Evolutionary conservation across 2,113 vertebrate species (phyloP).

Genomic region (Heterotis niloticus): DNA sequence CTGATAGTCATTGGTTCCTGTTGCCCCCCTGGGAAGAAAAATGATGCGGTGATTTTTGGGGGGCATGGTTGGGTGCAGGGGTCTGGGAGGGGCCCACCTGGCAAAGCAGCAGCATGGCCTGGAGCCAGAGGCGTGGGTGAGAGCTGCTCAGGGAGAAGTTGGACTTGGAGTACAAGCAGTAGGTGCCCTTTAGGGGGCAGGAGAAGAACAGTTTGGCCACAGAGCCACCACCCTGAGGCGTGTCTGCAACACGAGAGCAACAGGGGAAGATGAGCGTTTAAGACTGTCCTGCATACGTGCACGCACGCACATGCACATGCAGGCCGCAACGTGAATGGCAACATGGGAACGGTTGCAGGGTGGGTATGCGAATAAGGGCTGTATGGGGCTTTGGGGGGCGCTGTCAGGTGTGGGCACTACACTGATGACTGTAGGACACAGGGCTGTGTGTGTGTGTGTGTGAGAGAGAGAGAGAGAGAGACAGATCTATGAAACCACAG

Average conservation of each 20-base stretch:
- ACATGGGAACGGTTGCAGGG: background rate
- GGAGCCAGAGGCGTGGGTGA: constrained; percentile 86
- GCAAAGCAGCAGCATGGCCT: constrained; percentile 87
- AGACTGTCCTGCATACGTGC: background rate
- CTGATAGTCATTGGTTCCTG: too few species aligned
- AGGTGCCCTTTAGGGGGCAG: constrained; percentile 85
- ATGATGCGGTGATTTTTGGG: too few species aligned
- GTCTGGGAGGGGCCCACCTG: constrained; percentile 68
- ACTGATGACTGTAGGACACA: too few species aligned
- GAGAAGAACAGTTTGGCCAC: constrained; percentile 85
- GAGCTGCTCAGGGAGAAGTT: constrained; percentile 79
- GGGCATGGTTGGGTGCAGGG: too few species aligned
- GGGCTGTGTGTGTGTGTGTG: constrained; percentile 5
- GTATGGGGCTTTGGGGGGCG: too few species aligned
- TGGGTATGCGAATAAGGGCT: too few species aligned
- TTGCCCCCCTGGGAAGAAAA: background rate
- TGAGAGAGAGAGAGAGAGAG: background rate
- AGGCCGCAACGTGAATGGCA: background rate
- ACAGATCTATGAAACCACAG: background rate
- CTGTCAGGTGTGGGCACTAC: too few species aligned
- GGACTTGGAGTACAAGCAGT: constrained; percentile 91
- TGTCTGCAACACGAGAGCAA: constrained; percentile 64
- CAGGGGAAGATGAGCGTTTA: background rate
- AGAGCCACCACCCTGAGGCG: constrained; percentile 61
- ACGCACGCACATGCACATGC: constrained; percentile 18